These are phyloP conservation scores for Platyrinchus mystaceus DNA, from an alignment of 2,797 vertebrate species.

Conservation along the genomic window DNA sequence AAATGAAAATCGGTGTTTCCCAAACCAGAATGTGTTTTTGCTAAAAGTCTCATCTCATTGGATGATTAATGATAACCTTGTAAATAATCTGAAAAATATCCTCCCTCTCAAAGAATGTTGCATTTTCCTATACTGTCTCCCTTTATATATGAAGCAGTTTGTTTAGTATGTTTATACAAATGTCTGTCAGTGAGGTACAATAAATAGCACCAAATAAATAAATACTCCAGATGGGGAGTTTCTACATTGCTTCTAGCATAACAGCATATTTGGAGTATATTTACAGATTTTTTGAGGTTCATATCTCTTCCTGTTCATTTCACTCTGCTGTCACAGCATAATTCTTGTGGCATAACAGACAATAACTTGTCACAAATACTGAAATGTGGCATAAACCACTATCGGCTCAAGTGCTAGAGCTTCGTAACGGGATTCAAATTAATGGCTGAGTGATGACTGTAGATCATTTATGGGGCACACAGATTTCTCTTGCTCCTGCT, in stretches of 20 bases:
- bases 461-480: not conserved
- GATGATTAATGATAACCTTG: not conserved
- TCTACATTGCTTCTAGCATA: not conserved
- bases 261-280: not conserved
- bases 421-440: not conserved
- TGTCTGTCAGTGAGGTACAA: not conserved
- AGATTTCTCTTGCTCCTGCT: not conserved
- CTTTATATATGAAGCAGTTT: not conserved
- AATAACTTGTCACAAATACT: not conserved
- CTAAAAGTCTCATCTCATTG: not conserved
- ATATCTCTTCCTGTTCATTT: not conserved
- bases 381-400: not conserved
- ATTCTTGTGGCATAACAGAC: not conserved
- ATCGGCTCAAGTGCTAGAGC: not conserved
- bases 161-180: not conserved
- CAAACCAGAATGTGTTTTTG: not conserved
- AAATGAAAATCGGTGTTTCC: not conserved
- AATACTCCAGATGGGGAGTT: not conserved
- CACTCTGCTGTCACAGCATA: not conserved
- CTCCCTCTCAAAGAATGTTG: not conserved
- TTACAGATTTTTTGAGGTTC: not conserved
- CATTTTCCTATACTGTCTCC: not conserved
- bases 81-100: not conserved
- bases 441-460: not conserved
- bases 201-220: not conserved